Evolutionary conservation across 1,140 invertebrate species (phyloP).

Genomic region (Argopecten irradians): DNA sequence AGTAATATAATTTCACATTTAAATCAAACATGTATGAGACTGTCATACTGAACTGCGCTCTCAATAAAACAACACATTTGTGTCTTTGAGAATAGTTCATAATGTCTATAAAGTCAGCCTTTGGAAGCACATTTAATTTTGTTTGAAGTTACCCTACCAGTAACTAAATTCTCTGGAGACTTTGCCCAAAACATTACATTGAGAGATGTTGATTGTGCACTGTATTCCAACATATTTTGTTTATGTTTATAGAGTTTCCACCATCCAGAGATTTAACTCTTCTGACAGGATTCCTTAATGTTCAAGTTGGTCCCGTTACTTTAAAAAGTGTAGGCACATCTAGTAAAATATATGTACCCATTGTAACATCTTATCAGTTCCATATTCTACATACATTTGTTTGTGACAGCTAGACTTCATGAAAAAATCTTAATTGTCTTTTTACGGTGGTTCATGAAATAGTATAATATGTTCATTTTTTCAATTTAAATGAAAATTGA

Average conservation of each 20-base stretch:
- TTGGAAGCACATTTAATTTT: background rate
- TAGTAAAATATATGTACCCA: too few relatives aligned
- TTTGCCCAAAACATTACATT: background rate
- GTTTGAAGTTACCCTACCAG: background rate
- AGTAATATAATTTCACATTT: background rate
- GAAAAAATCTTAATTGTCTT: too few relatives aligned
- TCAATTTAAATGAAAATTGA: too few relatives aligned
- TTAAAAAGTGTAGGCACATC: too few relatives aligned
- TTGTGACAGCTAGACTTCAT: too few relatives aligned
- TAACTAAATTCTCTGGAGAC: background rate
- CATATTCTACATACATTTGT: too few relatives aligned
- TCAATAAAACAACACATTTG: background rate
- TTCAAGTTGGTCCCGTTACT: too few relatives aligned
- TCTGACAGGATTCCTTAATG: too few relatives aligned
- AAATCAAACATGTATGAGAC: background rate
- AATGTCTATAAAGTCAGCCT: background rate
- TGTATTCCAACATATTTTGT: background rate
- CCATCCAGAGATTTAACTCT: too few relatives aligned
- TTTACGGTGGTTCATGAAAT: too few relatives aligned
- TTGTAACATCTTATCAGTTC: too few relatives aligned
- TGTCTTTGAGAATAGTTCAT: background rate
- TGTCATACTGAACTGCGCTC: background rate
- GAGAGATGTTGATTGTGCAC: background rate
- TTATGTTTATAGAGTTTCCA: background rate
- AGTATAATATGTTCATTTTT: too few relatives aligned